Conservation (phyloP, 2,888 invertebrate genomes). For the Caenorhabditis angaria region DNA sequence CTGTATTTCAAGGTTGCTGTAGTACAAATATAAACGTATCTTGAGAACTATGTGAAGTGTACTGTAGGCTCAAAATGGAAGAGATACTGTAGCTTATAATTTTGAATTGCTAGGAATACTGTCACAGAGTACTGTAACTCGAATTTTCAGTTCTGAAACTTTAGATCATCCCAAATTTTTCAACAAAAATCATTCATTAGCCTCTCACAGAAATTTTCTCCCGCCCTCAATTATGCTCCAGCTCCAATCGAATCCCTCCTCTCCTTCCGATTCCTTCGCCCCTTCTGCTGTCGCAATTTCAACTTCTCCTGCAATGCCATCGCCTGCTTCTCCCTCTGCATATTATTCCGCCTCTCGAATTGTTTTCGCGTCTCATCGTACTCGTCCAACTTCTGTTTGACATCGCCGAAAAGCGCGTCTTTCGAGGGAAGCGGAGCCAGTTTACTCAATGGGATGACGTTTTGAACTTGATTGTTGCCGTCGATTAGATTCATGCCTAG, state of each 20-base stretch:
- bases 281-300: slow-evolving; percentile 60
- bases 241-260: slow-evolving; percentile 32
- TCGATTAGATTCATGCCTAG: neutral
- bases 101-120: too few relatives aligned
- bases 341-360: slow-evolving; percentile 61
- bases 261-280: slow-evolving; percentile 47
- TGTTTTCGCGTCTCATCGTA: slow-evolving; percentile 64
- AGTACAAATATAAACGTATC: too few relatives aligned
- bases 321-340: slow-evolving; percentile 64
- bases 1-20: too few relatives aligned
- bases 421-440: slow-evolving; percentile 75
- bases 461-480: slow-evolving; percentile 60
- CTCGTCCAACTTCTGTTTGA: slow-evolving; percentile 66
- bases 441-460: slow-evolving; percentile 72
- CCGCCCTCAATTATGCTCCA: neutral
- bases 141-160: too few relatives aligned
- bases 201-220: neutral
- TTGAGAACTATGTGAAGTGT: too few relatives aligned
- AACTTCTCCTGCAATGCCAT: slow-evolving; percentile 68
- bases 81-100: too few relatives aligned
- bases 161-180: too few relatives aligned
- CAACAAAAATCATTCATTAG: neutral
- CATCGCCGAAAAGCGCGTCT: slow-evolving; percentile 75
- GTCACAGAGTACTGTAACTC: too few relatives aligned
- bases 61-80: too few relatives aligned